phyloP scores from a whole-genome alignment of 2,888 invertebrate species.

The Syritta pipiens region DNA sequence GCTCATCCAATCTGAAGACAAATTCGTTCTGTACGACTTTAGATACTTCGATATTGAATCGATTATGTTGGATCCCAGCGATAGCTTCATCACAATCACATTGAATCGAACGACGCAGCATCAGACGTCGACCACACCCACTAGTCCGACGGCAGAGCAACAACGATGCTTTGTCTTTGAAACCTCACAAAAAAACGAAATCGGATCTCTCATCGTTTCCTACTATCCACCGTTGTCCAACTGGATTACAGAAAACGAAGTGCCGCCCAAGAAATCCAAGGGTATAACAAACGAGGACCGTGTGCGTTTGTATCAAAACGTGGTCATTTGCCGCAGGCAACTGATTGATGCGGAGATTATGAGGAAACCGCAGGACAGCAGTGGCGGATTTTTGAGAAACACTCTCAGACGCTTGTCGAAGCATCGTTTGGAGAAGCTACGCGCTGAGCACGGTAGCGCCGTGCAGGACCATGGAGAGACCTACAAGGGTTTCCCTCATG shows the following conservation, averaged over 20 bases:
- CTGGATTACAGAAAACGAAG: slow-evolving; percentile 88
- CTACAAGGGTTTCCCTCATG: slow-evolving; percentile 91
- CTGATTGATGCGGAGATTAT: slow-evolving; percentile 91
- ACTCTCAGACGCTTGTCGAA: slow-evolving; percentile 92
- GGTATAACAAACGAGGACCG: slow-evolving; percentile 93
- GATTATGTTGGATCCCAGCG: slow-evolving; percentile 93
- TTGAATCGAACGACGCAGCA: slow-evolving; percentile 83
- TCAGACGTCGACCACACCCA: slow-evolving; percentile 70
- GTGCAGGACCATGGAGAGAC: slow-evolving; percentile 87
- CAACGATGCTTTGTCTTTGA: slow-evolving; percentile 96
- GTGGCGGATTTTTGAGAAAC: slow-evolving; percentile 92
- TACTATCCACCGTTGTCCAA: slow-evolving; percentile 92
- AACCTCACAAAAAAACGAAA: slow-evolving; percentile 92
- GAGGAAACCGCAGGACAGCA: slow-evolving; percentile 89
- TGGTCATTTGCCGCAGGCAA: slow-evolving; percentile 89
- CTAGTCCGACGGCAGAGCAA: slow-evolving; percentile 73
- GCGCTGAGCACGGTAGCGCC: slow-evolving; percentile 84
- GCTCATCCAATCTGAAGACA: slow-evolving; percentile 94
- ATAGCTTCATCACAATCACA: slow-evolving; percentile 94
- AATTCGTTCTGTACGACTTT: slow-evolving; percentile 94
- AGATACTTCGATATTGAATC: slow-evolving; percentile 94
- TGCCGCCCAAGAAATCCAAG: slow-evolving; percentile 82
- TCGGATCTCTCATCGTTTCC: slow-evolving; percentile 94
- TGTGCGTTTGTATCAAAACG: slow-evolving; percentile 91
- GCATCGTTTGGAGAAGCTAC: slow-evolving; percentile 88